phyloP scores from a whole-genome alignment of 2,113 vertebrate species.

The Colistium nudipinnis region DNA sequence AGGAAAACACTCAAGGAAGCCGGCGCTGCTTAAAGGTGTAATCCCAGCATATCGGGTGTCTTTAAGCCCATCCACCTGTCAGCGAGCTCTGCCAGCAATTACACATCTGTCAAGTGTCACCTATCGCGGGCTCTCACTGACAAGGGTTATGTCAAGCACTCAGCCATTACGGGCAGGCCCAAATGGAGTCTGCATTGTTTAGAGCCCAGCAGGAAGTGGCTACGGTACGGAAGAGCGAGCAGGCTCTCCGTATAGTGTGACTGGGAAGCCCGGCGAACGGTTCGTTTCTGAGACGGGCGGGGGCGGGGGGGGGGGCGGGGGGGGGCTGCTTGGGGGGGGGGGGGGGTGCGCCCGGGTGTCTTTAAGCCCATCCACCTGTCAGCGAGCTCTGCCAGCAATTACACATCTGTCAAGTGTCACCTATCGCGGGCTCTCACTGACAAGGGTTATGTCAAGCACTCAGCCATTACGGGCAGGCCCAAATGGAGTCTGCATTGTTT shows the following conservation, averaged over 20 bases:
- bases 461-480: slow-evolving; percentile 79
- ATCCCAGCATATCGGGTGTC: slow-evolving; percentile 79
- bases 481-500: slow-evolving; percentile 82
- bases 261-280: slow-evolving; percentile 62
- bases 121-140: slow-evolving; percentile 75
- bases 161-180: slow-evolving; percentile 79
- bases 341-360: too few relatives aligned
- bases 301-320: not conserved
- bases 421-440: slow-evolving; percentile 75
- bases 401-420: slow-evolving; percentile 85
- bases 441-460: slow-evolving; percentile 83
- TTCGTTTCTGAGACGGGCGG: slow-evolving; percentile 58
- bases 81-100: slow-evolving; percentile 81
- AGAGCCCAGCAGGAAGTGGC: slow-evolving; percentile 73
- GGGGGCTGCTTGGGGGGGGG: too few relatives aligned
- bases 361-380: slow-evolving; percentile 82
- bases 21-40: slow-evolving; percentile 69
- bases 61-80: slow-evolving; percentile 82
- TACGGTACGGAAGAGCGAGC: slow-evolving; percentile 77
- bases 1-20: slow-evolving; percentile 38
- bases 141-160: slow-evolving; percentile 83
- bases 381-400: slow-evolving; percentile 81
- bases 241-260: slow-evolving; percentile 70
- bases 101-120: slow-evolving; percentile 85
- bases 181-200: slow-evolving; percentile 82